Evolutionary conservation across 2,113 vertebrate species (phyloP), one percentile per base, ranked within the genome.

Genomic region (Pelecanus crispus): DNA sequence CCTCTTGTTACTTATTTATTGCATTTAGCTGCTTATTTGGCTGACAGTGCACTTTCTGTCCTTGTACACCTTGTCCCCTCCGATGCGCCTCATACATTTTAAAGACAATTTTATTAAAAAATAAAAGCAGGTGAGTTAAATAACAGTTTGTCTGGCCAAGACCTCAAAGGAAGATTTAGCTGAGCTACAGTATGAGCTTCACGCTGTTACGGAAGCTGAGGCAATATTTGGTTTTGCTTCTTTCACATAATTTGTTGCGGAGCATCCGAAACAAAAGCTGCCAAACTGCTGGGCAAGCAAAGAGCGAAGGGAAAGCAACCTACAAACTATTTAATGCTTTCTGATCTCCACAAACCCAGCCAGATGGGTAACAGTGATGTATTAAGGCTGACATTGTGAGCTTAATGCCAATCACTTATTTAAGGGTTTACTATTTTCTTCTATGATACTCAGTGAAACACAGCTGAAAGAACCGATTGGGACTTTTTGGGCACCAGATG

Each of bases 61-160:
- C 92, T 92, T 88, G 75, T 63, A 88, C 38, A 91, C 77, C 83
- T 92, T 88, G 86, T 86, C 70, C 94, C 70, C 36, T 95, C 47
- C 1, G 0, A 87, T 75, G 65, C 1, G 4, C 81, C 86, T 95
- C 92, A 94, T 97, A 93, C 15, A 90, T 97, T 97, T 95, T 84
- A 93, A 91, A 97, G 94, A 96, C 95, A 93, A 92, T 95, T 97
- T 95, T 96, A 96, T 94, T 95, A 90, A 94, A 96, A 96, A 94
- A 86, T 40, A 93, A 84, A 96, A 96, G 50, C 28, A 91, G 63
- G 65, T 71, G 82, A 86, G 68, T 86, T 96, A 94, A 96, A 82
- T 73, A 94, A 94, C 52, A 26, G 15, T 84, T 91, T 95, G 42
- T 52, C 63, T 44, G 44, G 77, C 59, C 53, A 85, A 89, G 70